Evolutionary conservation across 2,888 invertebrate genomes (phyloP), one percentile per base, ranked within the genome.

Genomic region (Ophion slaviceki): DNA sequence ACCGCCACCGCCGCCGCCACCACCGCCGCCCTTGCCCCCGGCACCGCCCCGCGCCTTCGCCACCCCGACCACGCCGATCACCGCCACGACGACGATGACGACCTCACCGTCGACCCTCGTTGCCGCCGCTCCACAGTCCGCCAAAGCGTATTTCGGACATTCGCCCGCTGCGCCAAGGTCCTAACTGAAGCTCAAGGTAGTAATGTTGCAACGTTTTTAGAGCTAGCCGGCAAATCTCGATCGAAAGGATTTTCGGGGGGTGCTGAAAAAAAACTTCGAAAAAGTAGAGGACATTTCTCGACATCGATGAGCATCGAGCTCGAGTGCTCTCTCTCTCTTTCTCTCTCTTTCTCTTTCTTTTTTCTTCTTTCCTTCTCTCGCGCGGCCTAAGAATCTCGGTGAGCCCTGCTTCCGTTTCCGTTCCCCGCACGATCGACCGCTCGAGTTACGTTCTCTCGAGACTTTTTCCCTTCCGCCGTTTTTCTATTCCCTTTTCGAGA

Each of bases 81-180:
- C 61, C 2, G 10, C 61, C 0, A 10, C 20, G 61, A 20, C 89
- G 8, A 83, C 91, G 3, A 89, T 87, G n/a, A 61, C 90, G 8
- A 84, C 91, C 2, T 89, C 88, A 8, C 11, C 70, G 2, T 84
- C 89, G 14, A 87, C 87, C 11, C 88, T 90, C 53, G 76, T 75
- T 4, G 86, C 88, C 36, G 85, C 3, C 17, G 1, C 88, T 5
- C 87, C 82, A 85, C 91, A 74, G 53, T 76, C 86, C 79, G 90
- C 89, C 77, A 91, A 92, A 77, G 80, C 89, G 11, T 92, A 90
- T 85, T 92, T 90, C 87, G 91, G 87, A 84, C 92, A 93, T 72
- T 88, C 92, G 74, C 91, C 92, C 57, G 89, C 92, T 10, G 89
- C 91, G 59, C 89, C 93, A 57, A 92, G 92, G 76, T 91, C 93